Evolutionary conservation across 2,797 vertebrate genomes (phyloP).

Genomic region (Clamator glandarius): DNA sequence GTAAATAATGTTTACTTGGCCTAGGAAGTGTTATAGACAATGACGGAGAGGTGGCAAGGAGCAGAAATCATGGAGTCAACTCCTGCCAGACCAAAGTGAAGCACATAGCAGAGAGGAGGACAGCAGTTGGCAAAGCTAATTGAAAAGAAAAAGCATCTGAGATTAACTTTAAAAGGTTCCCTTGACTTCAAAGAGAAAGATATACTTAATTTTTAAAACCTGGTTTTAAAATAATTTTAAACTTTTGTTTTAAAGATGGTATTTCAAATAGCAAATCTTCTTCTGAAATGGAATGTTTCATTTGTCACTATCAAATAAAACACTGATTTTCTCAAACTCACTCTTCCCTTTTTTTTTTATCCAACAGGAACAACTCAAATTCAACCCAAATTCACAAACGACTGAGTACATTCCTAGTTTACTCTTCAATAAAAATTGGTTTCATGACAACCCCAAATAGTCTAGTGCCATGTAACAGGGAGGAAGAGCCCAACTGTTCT

Average conservation of each 20-base stretch:
- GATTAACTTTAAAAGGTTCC: neutral
- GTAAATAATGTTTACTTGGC: neutral
- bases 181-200: neutral
- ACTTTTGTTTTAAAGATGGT: neutral
- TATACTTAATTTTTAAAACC: neutral
- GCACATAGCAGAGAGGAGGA: neutral
- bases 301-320: neutral
- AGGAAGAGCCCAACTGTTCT: neutral
- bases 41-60: neutral
- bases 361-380: neutral
- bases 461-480: neutral
- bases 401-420: neutral
- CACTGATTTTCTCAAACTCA: neutral
- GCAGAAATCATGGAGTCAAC: neutral
- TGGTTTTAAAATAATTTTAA: neutral
- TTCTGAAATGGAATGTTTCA: neutral
- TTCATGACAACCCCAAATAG: neutral
- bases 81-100: constrained; percentile 6
- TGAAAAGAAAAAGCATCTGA: constrained; percentile 3
- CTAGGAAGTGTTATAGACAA: neutral
- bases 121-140: neutral
- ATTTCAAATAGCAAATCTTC: neutral
- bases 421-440: neutral
- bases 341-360: neutral
- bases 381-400: neutral